Conservation (phyloP, 2,888 invertebrate species). For the Heliconius aoede region DNA sequence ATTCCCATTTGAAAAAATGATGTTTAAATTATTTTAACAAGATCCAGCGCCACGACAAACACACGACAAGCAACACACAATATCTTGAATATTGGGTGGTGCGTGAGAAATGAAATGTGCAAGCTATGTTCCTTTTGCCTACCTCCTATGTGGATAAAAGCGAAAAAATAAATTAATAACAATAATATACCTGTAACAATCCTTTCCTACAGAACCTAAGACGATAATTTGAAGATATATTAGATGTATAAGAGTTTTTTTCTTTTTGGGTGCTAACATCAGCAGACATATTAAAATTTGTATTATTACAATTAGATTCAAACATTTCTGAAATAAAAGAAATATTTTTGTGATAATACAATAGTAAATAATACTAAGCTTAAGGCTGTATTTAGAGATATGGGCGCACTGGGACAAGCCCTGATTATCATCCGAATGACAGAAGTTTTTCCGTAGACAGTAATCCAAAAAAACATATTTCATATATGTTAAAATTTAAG, state of each 20-base stretch:
- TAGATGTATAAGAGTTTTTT: constrained; percentile 1
- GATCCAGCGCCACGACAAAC: too few relatives aligned
- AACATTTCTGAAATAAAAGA: background rate
- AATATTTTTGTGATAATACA: background rate
- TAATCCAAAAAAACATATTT: too few relatives aligned
- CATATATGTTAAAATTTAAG: too few relatives aligned
- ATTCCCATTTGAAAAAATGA: too few relatives aligned
- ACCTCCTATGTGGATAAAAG: too few relatives aligned
- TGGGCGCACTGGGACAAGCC: background rate
- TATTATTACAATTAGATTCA: background rate
- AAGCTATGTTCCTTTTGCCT: too few relatives aligned
- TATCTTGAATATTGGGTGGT: too few relatives aligned
- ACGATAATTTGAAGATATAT: constrained; percentile 45
- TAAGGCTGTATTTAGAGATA: background rate
- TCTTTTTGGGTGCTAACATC: background rate
- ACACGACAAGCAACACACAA: too few relatives aligned
- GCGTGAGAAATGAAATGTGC: too few relatives aligned
- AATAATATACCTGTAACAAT: constrained; percentile 43
- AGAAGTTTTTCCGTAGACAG: background rate
- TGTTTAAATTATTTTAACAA: too few relatives aligned
- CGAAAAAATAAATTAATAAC: background rate
- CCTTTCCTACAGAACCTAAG: constrained; percentile 48
- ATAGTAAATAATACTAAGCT: background rate
- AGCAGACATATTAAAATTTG: background rate
- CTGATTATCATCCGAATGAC: background rate